Base-by-base conservation (phyloP, 2,888 invertebrate species). In the Brachyptera risi region DNA sequence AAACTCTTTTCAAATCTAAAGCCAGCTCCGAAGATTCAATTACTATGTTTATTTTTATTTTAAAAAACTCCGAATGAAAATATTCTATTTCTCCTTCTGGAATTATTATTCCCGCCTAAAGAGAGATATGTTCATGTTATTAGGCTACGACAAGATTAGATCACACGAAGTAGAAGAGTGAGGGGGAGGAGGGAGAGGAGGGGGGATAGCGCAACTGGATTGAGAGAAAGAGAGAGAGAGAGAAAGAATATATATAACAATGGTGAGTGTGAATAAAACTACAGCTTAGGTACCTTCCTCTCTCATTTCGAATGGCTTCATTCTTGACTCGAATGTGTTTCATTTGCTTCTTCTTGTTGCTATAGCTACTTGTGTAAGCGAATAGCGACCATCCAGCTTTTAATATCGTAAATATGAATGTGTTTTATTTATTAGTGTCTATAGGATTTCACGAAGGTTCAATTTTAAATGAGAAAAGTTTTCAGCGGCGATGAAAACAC, bases 361-460 rank as follows among this genome's bases (percentile, higher is more conserved):
- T n/a, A n/a, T n/a, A n/a, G 54, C 54, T 54, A 19, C 19, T 44
- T 44, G 54, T 54, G 37, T 54, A 54, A 54, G 35, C 35, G 21
- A 54, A 37, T 21, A 35, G 24, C 54, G 23, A 47, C 19, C 9
- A 21, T 37, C 35, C 35, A 17, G 37, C 54, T 54, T 47, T 54
- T 54, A 54, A 54, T 54, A 54, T 54, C 54, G 54, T 54, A 54
- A 54, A 54, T 54, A 54, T 54, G 54, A 54, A 54, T 54, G 54
- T 54, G 35, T 35, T 37, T 54, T 54, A 54, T 54, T 54, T 54
- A 54, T 54, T 54, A 35, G 54, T 54, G 54, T 37, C 54, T 54
- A 54, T 54, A 54, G 54, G 54, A 54, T 35, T 54, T 54, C 54
- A 54, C 54, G 54, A 54, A 13, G 35, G 17, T 54, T 54, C 54